phyloP scores from a whole-genome alignment of 2,888 invertebrate genomes.

The Eurytoma californica region DNA sequence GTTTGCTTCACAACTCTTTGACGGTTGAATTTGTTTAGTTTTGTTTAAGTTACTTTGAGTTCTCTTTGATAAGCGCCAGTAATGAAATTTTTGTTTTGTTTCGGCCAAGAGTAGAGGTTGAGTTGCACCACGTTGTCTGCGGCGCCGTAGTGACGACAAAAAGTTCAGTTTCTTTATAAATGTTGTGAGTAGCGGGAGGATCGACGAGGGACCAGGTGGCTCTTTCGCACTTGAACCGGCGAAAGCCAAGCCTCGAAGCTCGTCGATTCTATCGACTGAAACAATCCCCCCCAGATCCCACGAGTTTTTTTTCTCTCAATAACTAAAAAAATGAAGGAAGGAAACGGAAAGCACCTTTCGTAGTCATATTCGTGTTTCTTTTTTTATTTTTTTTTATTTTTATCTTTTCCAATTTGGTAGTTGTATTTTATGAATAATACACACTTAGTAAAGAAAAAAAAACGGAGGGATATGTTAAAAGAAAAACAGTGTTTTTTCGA shows the following conservation, averaged over 20 bases:
- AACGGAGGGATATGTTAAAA: conserved; percentile 61
- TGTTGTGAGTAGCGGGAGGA: conserved; percentile 63
- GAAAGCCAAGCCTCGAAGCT: conserved; percentile 20
- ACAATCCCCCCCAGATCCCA: conserved; percentile 62
- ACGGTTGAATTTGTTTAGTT: background rate
- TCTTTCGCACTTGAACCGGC: conserved; percentile 9
- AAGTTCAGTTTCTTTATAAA: conserved; percentile 63
- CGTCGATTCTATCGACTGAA: conserved; percentile 44
- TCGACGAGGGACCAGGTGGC: conserved; percentile 39
- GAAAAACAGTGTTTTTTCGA: conserved; percentile 51
- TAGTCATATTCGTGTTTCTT: conserved; percentile 68
- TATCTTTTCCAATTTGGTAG: conserved; percentile 32
- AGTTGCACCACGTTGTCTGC: conserved; percentile 73
- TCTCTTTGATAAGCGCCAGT: no score
- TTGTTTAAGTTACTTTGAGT: conserved; percentile 21
- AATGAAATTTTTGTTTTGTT: conserved; percentile 2
- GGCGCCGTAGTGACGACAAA: conserved; percentile 66
- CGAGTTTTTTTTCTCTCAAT: conserved; percentile 57
- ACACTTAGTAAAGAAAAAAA: conserved; percentile 59
- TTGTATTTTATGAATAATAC: conserved; percentile 47
- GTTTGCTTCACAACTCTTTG: no score
- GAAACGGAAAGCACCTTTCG: conserved; percentile 67
- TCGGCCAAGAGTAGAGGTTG: conserved; percentile 59
- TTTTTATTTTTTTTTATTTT: conserved; percentile 43
- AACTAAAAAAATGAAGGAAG: conserved; percentile 54